These are phyloP conservation scores for Hydraecia micacea DNA, from an alignment of 2,888 invertebrate genomes.

Conservation along the genomic window DNA sequence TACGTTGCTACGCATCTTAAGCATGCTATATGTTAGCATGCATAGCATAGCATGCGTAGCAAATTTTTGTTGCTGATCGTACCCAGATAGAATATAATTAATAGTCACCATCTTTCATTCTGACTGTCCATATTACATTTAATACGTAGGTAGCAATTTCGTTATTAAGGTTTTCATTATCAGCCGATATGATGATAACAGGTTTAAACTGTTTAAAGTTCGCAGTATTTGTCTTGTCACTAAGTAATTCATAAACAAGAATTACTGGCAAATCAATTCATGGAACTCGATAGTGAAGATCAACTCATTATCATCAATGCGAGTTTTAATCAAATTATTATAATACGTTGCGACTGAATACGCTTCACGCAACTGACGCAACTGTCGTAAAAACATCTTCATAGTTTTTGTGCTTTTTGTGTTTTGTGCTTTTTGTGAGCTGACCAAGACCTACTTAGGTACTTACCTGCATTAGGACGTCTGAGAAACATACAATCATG, in stretches of 20 bases:
- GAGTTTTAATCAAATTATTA: conserved; percentile 3
- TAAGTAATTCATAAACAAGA: conserved; percentile 31
- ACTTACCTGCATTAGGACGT: not conserved
- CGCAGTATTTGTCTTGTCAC: conserved; percentile 1
- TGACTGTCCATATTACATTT: not conserved
- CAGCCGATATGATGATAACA: not conserved
- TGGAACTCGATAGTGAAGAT: conserved; percentile 16
- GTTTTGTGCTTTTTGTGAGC: no score
- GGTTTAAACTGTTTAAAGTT: not conserved
- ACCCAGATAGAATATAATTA: not conserved
- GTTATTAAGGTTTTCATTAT: not conserved
- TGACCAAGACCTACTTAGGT: not conserved
- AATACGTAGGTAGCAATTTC: not conserved
- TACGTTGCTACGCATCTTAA: no score
- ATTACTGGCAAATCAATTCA: conserved; percentile 42
- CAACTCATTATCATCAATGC: conserved; percentile 20
- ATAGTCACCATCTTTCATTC: not conserved
- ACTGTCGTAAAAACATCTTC: not conserved
- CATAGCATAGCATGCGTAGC: no score
- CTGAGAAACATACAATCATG: not conserved
- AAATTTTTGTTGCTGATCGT: not conserved
- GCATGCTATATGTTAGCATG: no score
- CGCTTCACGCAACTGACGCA: conserved; percentile 9
- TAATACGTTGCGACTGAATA: conserved; percentile 2
- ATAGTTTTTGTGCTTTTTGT: not conserved